Percentiles rank a stretch among this genome's conserved stretches.
These are phyloP conservation scores for Chelonus insularis DNA, from an alignment of 1,140 invertebrate species.

Conservation along the genomic window DNA sequence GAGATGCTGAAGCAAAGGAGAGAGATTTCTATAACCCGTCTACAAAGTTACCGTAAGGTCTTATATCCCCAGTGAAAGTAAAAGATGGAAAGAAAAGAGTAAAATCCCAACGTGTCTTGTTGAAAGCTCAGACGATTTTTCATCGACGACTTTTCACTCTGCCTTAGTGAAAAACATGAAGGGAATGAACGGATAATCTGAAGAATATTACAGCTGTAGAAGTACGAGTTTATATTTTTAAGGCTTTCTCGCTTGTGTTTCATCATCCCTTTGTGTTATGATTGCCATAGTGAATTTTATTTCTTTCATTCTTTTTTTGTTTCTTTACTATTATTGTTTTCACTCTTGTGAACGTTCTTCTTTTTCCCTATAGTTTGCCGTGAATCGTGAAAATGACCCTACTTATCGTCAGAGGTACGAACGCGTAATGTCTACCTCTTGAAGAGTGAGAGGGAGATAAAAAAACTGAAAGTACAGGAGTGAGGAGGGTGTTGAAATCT, in stretches of 20 bases:
- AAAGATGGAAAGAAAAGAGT: background rate
- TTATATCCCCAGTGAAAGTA: slow-evolving; percentile 11
- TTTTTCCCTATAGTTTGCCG: slow-evolving; percentile 20
- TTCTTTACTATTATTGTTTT: slow-evolving; percentile 17
- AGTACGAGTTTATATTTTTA: background rate
- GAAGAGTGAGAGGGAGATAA: slow-evolving; percentile 14
- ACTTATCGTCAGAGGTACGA: slow-evolving; percentile 31
- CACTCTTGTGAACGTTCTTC: background rate
- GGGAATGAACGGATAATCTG: background rate
- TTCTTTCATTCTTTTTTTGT: background rate
- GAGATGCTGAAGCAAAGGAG: background rate
- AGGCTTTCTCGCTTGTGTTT: background rate
- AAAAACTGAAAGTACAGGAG: slow-evolving; percentile 3
- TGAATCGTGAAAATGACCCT: slow-evolving; percentile 32
- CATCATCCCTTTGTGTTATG: slow-evolving; percentile 1
- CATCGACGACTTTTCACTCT: slow-evolving; percentile 38
- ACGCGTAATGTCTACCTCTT: slow-evolving; percentile 30
- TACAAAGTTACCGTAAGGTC: slow-evolving; percentile 5
- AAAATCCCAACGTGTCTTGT: slow-evolving; percentile 31
- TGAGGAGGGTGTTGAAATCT: slow-evolving; percentile 29
- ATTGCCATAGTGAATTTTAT: background rate
- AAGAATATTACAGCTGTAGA: background rate
- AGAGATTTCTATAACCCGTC: slow-evolving; percentile 34
- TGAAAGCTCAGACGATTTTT: slow-evolving; percentile 35
- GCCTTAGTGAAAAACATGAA: background rate